phyloP scores from a whole-genome alignment of 2,888 invertebrate species.

The Cloeon dipterum region DNA sequence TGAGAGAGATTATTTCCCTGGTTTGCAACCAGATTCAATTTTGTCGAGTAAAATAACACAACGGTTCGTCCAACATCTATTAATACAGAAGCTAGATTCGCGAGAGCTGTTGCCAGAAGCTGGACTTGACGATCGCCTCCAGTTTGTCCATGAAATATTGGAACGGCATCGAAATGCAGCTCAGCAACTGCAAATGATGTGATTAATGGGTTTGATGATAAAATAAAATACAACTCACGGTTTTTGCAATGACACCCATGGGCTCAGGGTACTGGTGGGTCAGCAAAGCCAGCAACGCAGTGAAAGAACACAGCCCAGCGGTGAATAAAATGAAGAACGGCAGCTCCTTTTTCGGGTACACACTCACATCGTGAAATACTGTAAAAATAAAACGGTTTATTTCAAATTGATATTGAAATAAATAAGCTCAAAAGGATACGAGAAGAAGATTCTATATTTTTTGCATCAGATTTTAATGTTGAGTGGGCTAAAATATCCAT shows the following conservation, averaged over 20 bases:
- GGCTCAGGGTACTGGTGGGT: conserved; percentile 83
- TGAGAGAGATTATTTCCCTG: too few relatives aligned
- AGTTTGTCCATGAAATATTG: conserved; percentile 58
- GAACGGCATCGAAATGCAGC: conserved; percentile 60
- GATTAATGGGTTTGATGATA: neutral
- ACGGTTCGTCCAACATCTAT: too few relatives aligned
- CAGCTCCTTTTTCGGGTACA: conserved; percentile 79
- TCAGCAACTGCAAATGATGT: conserved; percentile 33
- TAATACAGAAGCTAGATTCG: too few relatives aligned
- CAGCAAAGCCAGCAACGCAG: conserved; percentile 63
- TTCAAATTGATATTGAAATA: conserved; percentile 1
- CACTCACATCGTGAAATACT: conserved; percentile 73
- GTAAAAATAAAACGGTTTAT: conserved; percentile 9
- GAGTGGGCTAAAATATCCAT: too few relatives aligned
- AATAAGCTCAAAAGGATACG: neutral
- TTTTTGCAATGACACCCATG: conserved; percentile 62
- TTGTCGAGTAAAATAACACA: too few relatives aligned
- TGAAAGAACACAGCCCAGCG: conserved; percentile 77
- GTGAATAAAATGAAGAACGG: conserved; percentile 83
- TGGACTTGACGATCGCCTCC: conserved; percentile 58
- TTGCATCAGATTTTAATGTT: too few relatives aligned
- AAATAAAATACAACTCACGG: conserved; percentile 18
- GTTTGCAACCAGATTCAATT: too few relatives aligned
- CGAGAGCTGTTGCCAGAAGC: conserved; percentile 50
- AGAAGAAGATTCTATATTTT: too few relatives aligned